Conservation (phyloP, 2,797 vertebrate genomes). For the Anguilla obscura region DNA sequence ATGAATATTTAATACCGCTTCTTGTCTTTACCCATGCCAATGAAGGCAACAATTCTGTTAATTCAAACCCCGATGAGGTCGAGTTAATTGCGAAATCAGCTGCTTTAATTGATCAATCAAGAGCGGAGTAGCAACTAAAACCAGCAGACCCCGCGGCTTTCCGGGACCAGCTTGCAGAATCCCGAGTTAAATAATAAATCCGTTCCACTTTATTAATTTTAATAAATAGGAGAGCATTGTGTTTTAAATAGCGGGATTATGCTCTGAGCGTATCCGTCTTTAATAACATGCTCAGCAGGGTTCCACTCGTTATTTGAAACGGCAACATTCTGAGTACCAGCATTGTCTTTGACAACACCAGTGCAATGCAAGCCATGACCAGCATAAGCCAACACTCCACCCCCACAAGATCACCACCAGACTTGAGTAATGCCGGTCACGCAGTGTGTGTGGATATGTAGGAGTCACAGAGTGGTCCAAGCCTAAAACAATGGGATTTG, state of each 20-base stretch:
- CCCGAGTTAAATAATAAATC: not conserved
- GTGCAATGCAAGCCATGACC: not conserved
- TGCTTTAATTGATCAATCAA: not conserved
- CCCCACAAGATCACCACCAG: not conserved
- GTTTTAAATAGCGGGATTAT: not conserved
- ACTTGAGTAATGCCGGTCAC: not conserved
- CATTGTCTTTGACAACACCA: not conserved
- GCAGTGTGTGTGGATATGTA: not conserved
- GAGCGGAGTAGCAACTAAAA: not conserved
- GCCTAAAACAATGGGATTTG: not conserved
- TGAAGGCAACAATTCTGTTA: not conserved
- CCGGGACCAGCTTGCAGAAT: not conserved
- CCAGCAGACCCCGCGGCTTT: not conserved
- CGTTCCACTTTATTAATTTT: not conserved
- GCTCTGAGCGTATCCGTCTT: not conserved
- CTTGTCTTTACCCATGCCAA: not conserved
- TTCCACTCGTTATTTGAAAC: not conserved
- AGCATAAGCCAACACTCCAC: not conserved
- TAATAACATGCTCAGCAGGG: not conserved
- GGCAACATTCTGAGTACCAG: not conserved
- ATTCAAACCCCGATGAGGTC: not conserved
- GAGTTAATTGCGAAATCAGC: not conserved
- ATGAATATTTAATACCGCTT: not conserved
- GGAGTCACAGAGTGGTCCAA: not conserved
- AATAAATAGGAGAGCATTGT: not conserved